A percentile compares a stretch with the other conserved stretches of the same genome.
Conservation (phyloP, 2,888 invertebrate species). For the Eupithecia inturbata region DNA sequence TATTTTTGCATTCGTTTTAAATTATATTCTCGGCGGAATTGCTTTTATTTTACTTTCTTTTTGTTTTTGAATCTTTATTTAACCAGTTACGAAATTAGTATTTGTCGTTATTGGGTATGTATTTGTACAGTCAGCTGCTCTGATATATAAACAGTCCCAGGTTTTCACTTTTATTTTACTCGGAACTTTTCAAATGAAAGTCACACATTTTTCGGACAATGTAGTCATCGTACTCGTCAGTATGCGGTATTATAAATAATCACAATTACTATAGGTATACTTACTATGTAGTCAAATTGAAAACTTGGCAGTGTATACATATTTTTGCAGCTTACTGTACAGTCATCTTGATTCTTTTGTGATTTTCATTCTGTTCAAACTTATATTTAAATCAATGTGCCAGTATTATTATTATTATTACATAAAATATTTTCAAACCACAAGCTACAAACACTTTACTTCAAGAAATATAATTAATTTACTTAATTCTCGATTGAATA, state of each 20-base stretch:
- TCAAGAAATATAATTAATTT: constrained; percentile 54
- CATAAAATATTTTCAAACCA: constrained; percentile 20
- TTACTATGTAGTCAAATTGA: too few species aligned
- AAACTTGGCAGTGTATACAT: too few species aligned
- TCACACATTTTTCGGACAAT: too few species aligned
- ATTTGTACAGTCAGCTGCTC: too few species aligned
- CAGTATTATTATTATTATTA: constrained; percentile 27
- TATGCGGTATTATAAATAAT: too few species aligned
- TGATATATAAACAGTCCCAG: too few species aligned
- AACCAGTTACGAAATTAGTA: not conserved
- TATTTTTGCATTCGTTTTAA: not conserved
- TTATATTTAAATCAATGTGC: constrained; percentile 14
- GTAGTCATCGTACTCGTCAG: too few species aligned
- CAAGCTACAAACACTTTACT: constrained; percentile 44
- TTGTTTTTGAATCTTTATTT: not conserved
- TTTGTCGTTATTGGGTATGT: not conserved
- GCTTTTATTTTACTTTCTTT: not conserved
- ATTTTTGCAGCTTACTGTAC: too few species aligned
- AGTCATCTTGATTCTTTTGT: not conserved
- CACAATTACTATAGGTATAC: too few species aligned
- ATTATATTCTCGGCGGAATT: not conserved
- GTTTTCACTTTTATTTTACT: too few species aligned
- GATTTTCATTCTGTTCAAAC: not conserved
- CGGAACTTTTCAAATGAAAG: too few species aligned
- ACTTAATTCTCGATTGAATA: constrained; percentile 63